A percentile compares a stretch with the other conserved stretches of the same genome.
phyloP scores from a whole-genome alignment of 2,888 invertebrate genomes.

The Hirudinaria manillensis region DNA sequence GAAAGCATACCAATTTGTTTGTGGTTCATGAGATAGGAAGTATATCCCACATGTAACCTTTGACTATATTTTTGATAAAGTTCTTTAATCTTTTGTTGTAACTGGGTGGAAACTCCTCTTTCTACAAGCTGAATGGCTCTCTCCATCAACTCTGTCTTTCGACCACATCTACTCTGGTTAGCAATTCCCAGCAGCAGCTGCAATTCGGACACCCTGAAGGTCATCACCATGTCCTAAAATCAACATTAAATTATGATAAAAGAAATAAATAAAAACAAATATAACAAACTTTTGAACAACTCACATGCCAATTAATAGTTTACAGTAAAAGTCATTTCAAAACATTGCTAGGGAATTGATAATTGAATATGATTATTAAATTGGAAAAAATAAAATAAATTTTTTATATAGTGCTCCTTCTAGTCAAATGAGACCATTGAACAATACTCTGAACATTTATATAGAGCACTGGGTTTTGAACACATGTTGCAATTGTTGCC shows the following conservation, averaged over 20 bases:
- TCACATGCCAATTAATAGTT: no score
- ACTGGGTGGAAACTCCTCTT: conserved; percentile 26
- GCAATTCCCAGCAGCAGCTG: conserved; percentile 74
- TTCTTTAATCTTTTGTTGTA: conserved; percentile 31
- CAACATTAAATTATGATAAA: conserved; percentile 3
- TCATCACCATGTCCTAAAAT: conserved; percentile 59
- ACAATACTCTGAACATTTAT: no score
- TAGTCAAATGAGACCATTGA: no score
- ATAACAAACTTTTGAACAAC: no score
- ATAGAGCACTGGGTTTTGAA: no score
- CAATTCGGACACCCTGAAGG: conserved; percentile 76
- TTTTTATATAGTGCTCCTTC: no score
- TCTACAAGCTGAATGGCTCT: conserved; percentile 64
- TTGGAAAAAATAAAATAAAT: no score
- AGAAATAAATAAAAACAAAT: neutral
- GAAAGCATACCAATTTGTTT: conserved; percentile 9
- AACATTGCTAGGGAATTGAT: no score
- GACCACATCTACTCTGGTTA: conserved; percentile 71
- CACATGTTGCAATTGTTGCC: no score
- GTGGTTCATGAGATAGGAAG: conserved; percentile 21
- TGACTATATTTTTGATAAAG: conserved; percentile 30
- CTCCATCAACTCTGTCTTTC: conserved; percentile 72
- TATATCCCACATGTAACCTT: conserved; percentile 20
- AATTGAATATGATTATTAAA: no score
- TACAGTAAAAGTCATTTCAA: no score